These are phyloP conservation scores for Machimus atricapillus DNA, from an alignment of 2,888 invertebrate species.

Conservation along the genomic window DNA sequence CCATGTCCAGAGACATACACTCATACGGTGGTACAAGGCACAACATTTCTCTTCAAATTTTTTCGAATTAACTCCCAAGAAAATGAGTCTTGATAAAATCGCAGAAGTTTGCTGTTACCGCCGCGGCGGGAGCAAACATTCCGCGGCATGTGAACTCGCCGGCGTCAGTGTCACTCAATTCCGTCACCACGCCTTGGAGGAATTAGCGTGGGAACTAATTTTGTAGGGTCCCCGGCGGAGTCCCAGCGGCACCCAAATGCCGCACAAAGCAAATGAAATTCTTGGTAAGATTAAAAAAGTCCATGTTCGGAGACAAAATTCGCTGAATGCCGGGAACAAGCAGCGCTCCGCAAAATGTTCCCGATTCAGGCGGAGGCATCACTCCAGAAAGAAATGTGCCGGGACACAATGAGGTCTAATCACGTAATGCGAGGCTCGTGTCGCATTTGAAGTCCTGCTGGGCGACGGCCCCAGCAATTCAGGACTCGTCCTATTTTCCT, in stretches of 20 bases:
- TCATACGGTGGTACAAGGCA: background rate
- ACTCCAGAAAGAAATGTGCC: background rate
- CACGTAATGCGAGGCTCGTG: constrained; percentile 45
- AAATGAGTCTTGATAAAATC: background rate
- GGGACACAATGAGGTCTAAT: constrained; percentile 45
- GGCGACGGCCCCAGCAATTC: constrained; percentile 7
- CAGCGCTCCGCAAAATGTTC: constrained; percentile 7
- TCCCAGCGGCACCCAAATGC: background rate
- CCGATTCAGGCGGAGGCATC: constrained; percentile 29
- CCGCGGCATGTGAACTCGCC: background rate
- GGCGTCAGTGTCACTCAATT: background rate
- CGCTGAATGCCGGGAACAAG: constrained; percentile 5
- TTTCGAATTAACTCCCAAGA: background rate
- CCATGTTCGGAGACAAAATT: background rate
- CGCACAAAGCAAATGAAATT: background rate
- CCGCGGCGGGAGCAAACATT: background rate
- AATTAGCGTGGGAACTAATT: constrained; percentile 44
- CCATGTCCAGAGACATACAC: constrained; percentile 8
- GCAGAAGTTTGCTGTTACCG: background rate
- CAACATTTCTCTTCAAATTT: background rate
- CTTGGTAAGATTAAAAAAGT: background rate
- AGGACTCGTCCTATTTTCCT: background rate
- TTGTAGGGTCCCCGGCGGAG: background rate
- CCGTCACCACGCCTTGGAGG: constrained; percentile 38
- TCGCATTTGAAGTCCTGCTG: constrained; percentile 44